phyloP scores from a whole-genome alignment of 1,140 invertebrate genomes.

The Amphibalanus amphitrite region DNA sequence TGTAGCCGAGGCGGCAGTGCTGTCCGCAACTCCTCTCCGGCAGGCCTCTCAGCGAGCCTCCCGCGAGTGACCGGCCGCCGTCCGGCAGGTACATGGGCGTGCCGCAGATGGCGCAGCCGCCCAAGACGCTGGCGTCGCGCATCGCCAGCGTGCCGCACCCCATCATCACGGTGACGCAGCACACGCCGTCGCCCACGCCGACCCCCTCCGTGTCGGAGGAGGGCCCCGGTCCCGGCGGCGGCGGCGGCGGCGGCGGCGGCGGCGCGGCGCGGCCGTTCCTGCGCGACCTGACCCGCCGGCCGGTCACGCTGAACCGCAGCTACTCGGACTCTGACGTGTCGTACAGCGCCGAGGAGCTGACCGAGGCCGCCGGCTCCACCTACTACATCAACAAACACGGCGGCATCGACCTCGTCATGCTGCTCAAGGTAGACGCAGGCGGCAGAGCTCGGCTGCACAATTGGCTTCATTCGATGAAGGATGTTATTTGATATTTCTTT shows the following conservation, averaged over 20 bases:
- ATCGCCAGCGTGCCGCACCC: constrained; percentile 43
- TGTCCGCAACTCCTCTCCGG: no score
- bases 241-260: constrained; percentile 23
- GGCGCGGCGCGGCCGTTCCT: no score
- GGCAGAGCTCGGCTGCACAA: not conserved
- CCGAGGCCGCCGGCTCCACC: constrained; percentile 70
- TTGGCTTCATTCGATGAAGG: not conserved
- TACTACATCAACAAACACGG: constrained; percentile 90
- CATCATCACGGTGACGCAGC: constrained; percentile 89
- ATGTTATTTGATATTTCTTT: constrained; percentile 4
- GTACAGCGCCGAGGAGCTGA: constrained; percentile 53
- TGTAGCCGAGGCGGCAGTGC: no score
- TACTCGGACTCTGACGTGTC: constrained; percentile 89
- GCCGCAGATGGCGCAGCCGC: not conserved
- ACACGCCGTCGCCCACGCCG: constrained; percentile 57
- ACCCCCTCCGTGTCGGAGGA: not conserved
- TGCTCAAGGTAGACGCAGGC: constrained; percentile 50
- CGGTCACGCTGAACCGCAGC: constrained; percentile 62
- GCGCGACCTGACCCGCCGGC: no score
- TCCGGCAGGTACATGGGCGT: constrained; percentile 3
- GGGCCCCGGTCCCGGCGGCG: not conserved
- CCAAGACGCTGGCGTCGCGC: not conserved
- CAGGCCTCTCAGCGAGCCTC: not conserved
- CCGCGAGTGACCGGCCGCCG: not conserved
- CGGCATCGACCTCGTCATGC: constrained; percentile 73